Evolutionary conservation across 2,888 invertebrate species (phyloP).

Genomic region (Plagodis dolabraria): DNA sequence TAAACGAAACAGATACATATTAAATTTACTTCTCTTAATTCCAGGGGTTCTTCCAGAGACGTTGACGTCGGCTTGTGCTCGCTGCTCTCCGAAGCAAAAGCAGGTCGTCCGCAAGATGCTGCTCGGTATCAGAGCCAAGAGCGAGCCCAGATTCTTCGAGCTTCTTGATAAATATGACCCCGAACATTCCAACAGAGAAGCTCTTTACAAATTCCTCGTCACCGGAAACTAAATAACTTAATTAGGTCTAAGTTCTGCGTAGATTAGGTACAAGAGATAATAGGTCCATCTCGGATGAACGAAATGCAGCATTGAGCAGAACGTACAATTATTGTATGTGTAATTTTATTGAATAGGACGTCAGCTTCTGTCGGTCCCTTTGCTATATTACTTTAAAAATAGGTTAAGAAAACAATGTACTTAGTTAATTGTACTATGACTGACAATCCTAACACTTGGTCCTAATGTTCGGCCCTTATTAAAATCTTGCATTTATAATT

Average conservation of each 20-base stretch:
- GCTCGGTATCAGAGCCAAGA: conserved; percentile 88
- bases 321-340: too few relatives aligned
- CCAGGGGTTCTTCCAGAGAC: conserved; percentile 87
- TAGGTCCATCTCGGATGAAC: too few relatives aligned
- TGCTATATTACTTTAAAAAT: not conserved
- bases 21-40: not conserved
- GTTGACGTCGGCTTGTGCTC: conserved; percentile 86
- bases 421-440: not conserved
- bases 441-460: conserved; percentile 10
- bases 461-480: conserved; percentile 14
- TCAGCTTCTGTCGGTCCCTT: too few relatives aligned
- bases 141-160: conserved; percentile 87
- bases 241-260: too few relatives aligned
- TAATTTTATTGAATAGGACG: too few relatives aligned
- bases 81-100: conserved; percentile 88
- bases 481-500: conserved; percentile 44
- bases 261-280: too few relatives aligned
- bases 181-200: conserved; percentile 86
- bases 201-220: conserved; percentile 82
- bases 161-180: conserved; percentile 90
- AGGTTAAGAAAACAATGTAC: conserved; percentile 40
- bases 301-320: too few relatives aligned
- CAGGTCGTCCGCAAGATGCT: conserved; percentile 86
- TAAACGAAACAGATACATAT: too few relatives aligned
- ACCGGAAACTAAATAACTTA: conserved; percentile 48